These are phyloP conservation scores for Eurosta solidaginis DNA, from an alignment of 1,140 invertebrate species.

Conservation along the genomic window DNA sequence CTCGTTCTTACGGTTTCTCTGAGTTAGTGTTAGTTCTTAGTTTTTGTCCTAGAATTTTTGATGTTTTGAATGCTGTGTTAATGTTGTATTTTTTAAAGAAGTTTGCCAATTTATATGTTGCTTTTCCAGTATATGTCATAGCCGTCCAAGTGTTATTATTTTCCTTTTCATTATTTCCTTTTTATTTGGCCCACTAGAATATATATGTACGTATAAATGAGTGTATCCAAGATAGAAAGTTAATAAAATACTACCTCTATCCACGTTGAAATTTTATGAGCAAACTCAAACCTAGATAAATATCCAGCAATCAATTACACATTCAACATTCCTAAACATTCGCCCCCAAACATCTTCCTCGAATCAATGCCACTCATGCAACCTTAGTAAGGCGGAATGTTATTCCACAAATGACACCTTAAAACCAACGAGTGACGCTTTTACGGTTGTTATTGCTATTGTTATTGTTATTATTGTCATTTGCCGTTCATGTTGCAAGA, in stretches of 20 bases:
- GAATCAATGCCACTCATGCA: background rate
- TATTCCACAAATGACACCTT: conserved; percentile 15
- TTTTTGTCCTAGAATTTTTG: no score
- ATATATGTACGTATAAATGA: background rate
- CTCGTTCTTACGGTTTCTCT: no score
- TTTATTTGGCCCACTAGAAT: background rate
- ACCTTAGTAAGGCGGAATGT: background rate
- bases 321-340: conserved; percentile 9
- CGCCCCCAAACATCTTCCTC: background rate
- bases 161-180: no score
- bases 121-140: no score
- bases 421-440: background rate
- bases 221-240: background rate
- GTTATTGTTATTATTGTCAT: background rate
- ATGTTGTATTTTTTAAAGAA: no score
- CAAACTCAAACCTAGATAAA: background rate
- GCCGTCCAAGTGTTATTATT: no score
- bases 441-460: background rate
- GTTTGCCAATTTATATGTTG: no score
- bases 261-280: background rate
- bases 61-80: no score
- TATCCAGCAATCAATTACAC: conserved; percentile 23
- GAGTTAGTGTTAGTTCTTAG: no score
- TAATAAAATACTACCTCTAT: background rate
- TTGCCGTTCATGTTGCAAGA: background rate